Conservation (phyloP, 2,113 vertebrate species). For the Leucosticte australis region DNA sequence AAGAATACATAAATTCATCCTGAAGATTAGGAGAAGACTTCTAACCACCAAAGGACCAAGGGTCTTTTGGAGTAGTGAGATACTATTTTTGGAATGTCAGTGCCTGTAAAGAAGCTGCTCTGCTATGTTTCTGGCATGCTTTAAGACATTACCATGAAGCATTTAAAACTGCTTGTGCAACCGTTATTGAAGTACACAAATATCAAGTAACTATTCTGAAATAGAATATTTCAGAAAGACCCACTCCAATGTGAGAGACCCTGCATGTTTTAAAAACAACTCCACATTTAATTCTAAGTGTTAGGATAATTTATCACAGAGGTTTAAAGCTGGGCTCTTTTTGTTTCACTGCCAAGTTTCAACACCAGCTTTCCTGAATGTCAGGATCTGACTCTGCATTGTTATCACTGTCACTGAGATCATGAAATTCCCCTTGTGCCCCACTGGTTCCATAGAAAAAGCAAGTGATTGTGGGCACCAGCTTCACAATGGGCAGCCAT, state of each 20-base stretch:
- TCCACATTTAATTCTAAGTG: not conserved
- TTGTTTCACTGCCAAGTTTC: constrained; percentile 39
- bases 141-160: not conserved
- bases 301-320: constrained; percentile 1
- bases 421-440: constrained; percentile 36
- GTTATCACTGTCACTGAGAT: not conserved
- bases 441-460: constrained; percentile 34
- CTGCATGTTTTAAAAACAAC: not conserved
- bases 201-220: not conserved
- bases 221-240: not conserved
- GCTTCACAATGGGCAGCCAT: not conserved
- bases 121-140: not conserved
- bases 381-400: constrained; percentile 1
- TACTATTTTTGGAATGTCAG: not conserved
- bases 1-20: not conserved
- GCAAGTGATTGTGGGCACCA: not conserved
- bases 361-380: not conserved
- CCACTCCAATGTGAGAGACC: rapidly evolving
- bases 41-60: not conserved
- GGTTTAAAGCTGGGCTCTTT: constrained; percentile 2
- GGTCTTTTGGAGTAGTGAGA: not conserved
- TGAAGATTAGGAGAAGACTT: not conserved
- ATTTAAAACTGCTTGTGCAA: not conserved
- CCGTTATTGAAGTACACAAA: not conserved
- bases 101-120: not conserved